Evolutionary conservation across 2,888 invertebrate species (phyloP), one percentile per base, ranked within the genome.

Genomic region (Gasteruption jaculator): DNA sequence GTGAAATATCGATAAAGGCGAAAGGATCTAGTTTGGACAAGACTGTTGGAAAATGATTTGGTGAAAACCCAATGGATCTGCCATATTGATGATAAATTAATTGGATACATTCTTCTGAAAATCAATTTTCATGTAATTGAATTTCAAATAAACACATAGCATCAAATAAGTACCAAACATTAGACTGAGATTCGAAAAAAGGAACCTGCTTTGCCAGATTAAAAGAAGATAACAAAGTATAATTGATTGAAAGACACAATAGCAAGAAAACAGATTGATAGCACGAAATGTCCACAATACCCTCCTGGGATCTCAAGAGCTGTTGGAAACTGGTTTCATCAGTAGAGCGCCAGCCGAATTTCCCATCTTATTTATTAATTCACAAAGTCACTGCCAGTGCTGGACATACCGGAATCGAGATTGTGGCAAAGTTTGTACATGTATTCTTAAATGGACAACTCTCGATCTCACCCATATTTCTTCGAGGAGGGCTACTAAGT

Each of bases 371-470:
- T 30, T 40, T 60, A 27, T 48, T 63, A 43, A 63, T 63, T 35
- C 63, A 63, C 46, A 58, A 62, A 33, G 56, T 64, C 12, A 52
- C 54, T 12, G 49, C 65, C 12, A 53, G 50, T 15, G 57, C 54
- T 19, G 53, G 54, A 2, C 46, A 49, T 1, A 44, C 53, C 16
- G 54, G 46, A 19, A 49, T 65, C 22, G 61, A 63, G 48, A 38
- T 65, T 5, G 52, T 60, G 16, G 64, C 59, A 10, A 56, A 53
- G 43, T 63, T 63, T 39, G 46, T 61, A 19, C 60, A 65, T 36
- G 49, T 54, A n/a, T 38, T 61, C 24, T 51, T 47, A 29, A 49
- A 50, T 19, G 37, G n/a, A n/a, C n/a, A n/a, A n/a, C n/a, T n/a
- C n/a, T n/a, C n/a, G n/a, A n/a, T n/a, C n/a, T n/a, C n/a, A n/a